phyloP scores from a whole-genome alignment of 2,888 invertebrate species.

The Leptinotarsa peninsularis region DNA sequence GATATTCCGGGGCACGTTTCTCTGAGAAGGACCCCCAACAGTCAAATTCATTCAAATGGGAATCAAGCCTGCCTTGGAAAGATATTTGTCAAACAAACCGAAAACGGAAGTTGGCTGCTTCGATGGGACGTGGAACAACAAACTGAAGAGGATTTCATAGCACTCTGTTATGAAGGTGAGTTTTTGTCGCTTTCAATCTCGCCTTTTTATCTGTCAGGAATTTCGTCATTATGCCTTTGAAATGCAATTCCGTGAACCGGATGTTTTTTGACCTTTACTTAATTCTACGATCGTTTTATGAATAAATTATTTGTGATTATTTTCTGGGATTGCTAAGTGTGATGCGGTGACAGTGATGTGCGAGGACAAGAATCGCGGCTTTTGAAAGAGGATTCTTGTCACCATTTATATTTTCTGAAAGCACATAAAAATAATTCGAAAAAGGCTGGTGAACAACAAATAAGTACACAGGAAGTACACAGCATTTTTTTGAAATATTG shows the following conservation, averaged over 20 bases:
- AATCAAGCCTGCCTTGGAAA: constrained; percentile 44
- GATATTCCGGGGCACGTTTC: constrained; percentile 33
- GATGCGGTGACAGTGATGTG: background rate
- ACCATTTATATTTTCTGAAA: too few species aligned
- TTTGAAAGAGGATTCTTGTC: background rate
- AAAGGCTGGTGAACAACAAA: too few species aligned
- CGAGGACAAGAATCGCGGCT: background rate
- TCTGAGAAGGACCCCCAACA: constrained; percentile 53
- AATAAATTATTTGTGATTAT: constrained; percentile 20
- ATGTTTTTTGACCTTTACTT: constrained; percentile 27
- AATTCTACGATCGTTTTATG: constrained; percentile 21
- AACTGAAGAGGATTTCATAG: constrained; percentile 70
- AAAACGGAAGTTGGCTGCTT: constrained; percentile 61
- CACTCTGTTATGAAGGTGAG: constrained; percentile 71
- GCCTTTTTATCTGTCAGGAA: constrained; percentile 16
- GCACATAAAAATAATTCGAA: too few species aligned
- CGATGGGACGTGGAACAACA: constrained; percentile 67
- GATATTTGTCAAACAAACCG: constrained; percentile 67
- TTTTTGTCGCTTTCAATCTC: constrained; percentile 28
- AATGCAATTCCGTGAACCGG: constrained; percentile 27
- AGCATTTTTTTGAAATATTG: too few species aligned
- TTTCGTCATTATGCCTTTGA: constrained; percentile 21
- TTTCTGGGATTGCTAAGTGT: constrained; percentile 13
- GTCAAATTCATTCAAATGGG: constrained; percentile 19
- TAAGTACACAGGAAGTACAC: too few species aligned